phyloP scores from a whole-genome alignment of 2,797 vertebrate species.

The Notolepis coatsorum region DNA sequence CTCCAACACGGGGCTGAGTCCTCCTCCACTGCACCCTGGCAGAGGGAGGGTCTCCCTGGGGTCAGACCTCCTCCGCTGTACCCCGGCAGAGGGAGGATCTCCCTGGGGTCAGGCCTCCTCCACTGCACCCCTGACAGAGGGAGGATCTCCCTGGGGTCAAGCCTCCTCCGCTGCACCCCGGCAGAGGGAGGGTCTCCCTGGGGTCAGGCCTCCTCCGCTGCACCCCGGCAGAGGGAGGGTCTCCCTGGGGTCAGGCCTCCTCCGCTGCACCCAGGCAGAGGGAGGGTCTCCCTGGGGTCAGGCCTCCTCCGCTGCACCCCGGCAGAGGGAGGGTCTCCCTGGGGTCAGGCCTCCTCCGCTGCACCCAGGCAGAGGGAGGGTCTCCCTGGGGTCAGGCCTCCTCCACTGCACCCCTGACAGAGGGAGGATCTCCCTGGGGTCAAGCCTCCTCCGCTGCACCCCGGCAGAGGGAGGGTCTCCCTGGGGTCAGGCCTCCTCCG shows the following conservation, averaged over 20 bases:
- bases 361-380: slow-evolving; percentile 46
- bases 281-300: no score
- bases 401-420: no score
- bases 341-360: slow-evolving; percentile 55
- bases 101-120: slow-evolving; percentile 35
- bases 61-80: no score
- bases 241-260: slow-evolving; percentile 49
- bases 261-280: slow-evolving; percentile 51
- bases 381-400: no score
- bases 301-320: no score
- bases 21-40: slow-evolving; percentile 56
- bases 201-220: no score
- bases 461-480: no score
- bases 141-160: slow-evolving; percentile 48
- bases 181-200: no score
- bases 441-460: slow-evolving; percentile 54
- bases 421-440: slow-evolving; percentile 42
- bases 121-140: no score
- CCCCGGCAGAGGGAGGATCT: slow-evolving; percentile 42
- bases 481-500: no score
- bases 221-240: slow-evolving; percentile 41
- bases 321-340: slow-evolving; percentile 40
- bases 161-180: slow-evolving; percentile 55
- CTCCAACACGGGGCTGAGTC: slow-evolving; percentile 49
- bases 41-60: slow-evolving; percentile 39